These are phyloP conservation scores for Drosophila phalerata DNA, from an alignment of 2,888 invertebrate genomes.

Conservation along the genomic window DNA sequence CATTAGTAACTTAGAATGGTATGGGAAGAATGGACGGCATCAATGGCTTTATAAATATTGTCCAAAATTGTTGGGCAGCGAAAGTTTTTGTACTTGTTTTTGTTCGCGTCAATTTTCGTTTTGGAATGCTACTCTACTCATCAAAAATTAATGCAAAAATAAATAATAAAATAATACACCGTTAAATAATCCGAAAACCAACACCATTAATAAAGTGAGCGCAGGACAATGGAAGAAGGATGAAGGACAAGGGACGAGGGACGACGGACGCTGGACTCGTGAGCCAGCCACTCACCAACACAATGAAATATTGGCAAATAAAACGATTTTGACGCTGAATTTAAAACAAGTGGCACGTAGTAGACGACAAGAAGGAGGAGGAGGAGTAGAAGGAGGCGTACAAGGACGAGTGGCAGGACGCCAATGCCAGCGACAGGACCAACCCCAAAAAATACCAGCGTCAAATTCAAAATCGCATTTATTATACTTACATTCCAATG, in stretches of 20 bases:
- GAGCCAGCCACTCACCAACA: constrained; percentile 57
- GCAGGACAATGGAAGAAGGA: constrained; percentile 25
- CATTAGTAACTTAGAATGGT: constrained; percentile 46
- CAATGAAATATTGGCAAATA: constrained; percentile 83
- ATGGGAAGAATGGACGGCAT: constrained; percentile 4
- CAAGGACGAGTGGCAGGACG: background rate
- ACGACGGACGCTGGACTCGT: constrained; percentile 28
- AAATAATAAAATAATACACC: constrained; percentile 83
- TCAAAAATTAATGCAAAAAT: constrained; percentile 82
- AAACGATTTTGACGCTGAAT: constrained; percentile 85
- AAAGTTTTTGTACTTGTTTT: constrained; percentile 47
- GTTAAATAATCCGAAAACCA: constrained; percentile 83
- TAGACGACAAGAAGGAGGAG: constrained; percentile 31
- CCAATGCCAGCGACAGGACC: constrained; percentile 14
- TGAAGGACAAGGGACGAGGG: constrained; percentile 7
- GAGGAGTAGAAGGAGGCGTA: background rate
- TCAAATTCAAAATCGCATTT: constrained; percentile 78
- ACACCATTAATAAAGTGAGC: constrained; percentile 82
- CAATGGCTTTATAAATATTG: constrained; percentile 62
- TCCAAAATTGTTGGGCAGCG: constrained; percentile 29
- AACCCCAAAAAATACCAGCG: constrained; percentile 51
- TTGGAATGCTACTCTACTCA: constrained; percentile 51
- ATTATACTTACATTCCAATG: constrained; percentile 77
- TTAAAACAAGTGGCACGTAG: constrained; percentile 83
- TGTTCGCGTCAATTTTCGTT: constrained; percentile 39